Evolutionary conservation across 2,113 vertebrate genomes (phyloP).

Genomic region (Crotalus viridis): DNA sequence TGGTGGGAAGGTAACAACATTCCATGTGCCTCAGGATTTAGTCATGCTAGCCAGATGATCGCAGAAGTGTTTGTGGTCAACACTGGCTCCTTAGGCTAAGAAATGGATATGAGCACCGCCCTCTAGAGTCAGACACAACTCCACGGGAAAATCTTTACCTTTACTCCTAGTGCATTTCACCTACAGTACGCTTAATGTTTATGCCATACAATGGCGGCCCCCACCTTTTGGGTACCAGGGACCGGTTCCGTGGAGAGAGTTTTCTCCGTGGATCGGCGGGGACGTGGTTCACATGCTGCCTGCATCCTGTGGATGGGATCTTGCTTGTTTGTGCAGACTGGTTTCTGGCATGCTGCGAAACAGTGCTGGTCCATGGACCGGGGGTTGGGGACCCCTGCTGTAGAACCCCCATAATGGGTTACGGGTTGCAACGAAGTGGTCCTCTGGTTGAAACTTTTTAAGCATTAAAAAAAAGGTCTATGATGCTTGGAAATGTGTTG

Average conservation of each 20-base stretch:
- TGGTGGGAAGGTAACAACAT: not conserved
- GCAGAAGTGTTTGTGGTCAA: not conserved
- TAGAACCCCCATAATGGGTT: too few relatives aligned
- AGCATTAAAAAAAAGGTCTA: not conserved
- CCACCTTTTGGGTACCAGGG: too few relatives aligned
- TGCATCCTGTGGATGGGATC: too few relatives aligned
- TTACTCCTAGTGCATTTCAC: not conserved
- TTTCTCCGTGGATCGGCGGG: too few relatives aligned
- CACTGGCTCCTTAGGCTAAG: not conserved
- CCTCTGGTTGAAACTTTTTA: not conserved
- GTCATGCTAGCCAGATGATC: not conserved
- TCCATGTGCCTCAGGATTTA: not conserved
- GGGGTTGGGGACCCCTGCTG: too few relatives aligned
- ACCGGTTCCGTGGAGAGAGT: too few relatives aligned
- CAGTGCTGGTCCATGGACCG: too few relatives aligned
- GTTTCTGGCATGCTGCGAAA: too few relatives aligned
- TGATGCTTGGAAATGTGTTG: not conserved
- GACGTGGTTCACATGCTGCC: too few relatives aligned
- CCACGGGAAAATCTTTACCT: not conserved
- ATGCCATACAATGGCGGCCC: too few relatives aligned
- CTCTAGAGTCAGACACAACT: not conserved
- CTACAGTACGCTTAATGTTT: not conserved
- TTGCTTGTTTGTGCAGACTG: too few relatives aligned
- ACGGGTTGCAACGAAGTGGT: not conserved
- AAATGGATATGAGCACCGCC: not conserved